Conservation (phyloP, 2,888 invertebrate genomes). For the Phortica okadai region DNA sequence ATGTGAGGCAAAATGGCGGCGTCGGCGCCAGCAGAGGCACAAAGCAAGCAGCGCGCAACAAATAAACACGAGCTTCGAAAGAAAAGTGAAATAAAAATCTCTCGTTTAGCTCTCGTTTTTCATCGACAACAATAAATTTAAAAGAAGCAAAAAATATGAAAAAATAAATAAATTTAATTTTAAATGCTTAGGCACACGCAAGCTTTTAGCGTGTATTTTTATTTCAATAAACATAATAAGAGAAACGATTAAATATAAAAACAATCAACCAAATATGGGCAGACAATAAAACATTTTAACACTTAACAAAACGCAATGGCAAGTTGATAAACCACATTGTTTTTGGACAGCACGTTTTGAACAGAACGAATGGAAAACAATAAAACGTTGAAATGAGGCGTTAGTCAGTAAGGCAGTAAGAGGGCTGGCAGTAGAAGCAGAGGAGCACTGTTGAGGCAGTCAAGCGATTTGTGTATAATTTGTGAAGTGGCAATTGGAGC, state of each 20-base stretch:
- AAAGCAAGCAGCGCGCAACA: conserved; percentile 38
- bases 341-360: background rate
- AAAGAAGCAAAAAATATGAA: background rate
- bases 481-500: conserved; percentile 65
- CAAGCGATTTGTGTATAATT: conserved; percentile 46
- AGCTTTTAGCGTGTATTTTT: background rate
- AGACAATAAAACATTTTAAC: conserved; percentile 47
- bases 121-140: conserved; percentile 42
- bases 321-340: background rate
- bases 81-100: conserved; percentile 64
- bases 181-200: conserved; percentile 15
- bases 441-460: background rate
- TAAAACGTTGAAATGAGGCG: background rate
- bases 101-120: conserved; percentile 69
- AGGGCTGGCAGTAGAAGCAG: background rate
- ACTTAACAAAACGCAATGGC: background rate
- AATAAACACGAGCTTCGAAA: conserved; percentile 58
- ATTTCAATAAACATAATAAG: background rate
- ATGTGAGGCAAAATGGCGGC: conserved; percentile 25
- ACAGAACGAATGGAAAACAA: background rate
- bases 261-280: conserved; percentile 6
- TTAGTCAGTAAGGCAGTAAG: too few relatives aligned
- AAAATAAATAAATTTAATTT: background rate
- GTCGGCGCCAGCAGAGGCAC: background rate
- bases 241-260: background rate